Percentiles rank a stretch among this genome's conserved stretches.
Conservation (phyloP, 2,797 vertebrate species). For the Avahi laniger region DNA sequence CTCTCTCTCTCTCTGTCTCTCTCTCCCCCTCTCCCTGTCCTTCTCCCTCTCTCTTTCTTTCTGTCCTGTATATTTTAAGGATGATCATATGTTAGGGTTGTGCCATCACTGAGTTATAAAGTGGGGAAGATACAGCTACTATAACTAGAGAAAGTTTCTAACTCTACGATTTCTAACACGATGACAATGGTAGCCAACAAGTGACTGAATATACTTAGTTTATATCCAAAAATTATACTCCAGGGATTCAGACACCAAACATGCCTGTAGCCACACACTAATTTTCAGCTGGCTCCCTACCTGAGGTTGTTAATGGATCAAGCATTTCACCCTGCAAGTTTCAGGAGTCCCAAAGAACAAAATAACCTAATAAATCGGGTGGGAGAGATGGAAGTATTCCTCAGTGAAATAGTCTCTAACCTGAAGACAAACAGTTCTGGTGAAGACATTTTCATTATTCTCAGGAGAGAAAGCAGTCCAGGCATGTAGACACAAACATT, state of each 20-base stretch:
- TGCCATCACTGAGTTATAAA: not conserved
- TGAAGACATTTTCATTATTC: not conserved
- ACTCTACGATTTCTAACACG: not conserved
- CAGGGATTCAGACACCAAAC: not conserved
- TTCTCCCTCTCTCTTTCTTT: not conserved
- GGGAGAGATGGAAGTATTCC: not conserved
- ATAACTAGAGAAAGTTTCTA: not conserved
- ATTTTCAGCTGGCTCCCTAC: not conserved
- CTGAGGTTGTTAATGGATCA: not conserved
- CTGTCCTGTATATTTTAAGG: not conserved
- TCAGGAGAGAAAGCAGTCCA: not conserved
- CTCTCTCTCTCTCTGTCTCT: not conserved
- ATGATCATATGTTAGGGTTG: not conserved
- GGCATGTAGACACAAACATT: not conserved
- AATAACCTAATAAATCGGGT: not conserved
- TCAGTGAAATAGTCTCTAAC: not conserved
- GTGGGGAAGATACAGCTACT: not conserved
- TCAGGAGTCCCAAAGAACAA: not conserved
- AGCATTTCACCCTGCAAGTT: not conserved
- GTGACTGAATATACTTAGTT: not conserved
- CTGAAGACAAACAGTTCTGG: not conserved
- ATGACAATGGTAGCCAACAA: too few species aligned
- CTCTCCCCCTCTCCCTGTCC: not conserved
- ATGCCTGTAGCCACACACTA: not conserved
- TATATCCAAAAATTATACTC: not conserved